A percentile compares a stretch with the other conserved stretches of the same genome.
phyloP scores from a whole-genome alignment of 2,113 vertebrate genomes.

The Apeltes quadracus region DNA sequence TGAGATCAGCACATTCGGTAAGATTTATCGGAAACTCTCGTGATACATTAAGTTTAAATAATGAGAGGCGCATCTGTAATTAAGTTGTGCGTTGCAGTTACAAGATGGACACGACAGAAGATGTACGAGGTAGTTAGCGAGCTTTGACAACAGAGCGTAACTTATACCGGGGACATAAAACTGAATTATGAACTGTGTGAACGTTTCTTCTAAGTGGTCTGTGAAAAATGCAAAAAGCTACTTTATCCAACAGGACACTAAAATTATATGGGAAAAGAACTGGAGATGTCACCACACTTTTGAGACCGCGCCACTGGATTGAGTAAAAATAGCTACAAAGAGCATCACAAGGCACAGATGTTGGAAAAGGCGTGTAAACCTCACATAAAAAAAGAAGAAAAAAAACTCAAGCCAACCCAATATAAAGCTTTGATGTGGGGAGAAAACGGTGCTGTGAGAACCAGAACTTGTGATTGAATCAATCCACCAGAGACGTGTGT shows the following conservation, averaged over 20 bases:
- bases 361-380: constrained; percentile 37
- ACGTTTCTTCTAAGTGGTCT: constrained; percentile 6
- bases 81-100: background rate
- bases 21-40: too few relatives aligned
- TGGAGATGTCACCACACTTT: constrained; percentile 39
- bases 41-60: background rate
- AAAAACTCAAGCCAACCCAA: constrained; percentile 21
- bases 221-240: constrained; percentile 43
- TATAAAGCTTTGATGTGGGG: constrained; percentile 42
- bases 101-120: background rate
- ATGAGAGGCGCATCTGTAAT: background rate
- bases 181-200: background rate
- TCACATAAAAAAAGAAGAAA: constrained; percentile 1
- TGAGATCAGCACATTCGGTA: background rate
- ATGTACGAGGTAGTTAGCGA: background rate
- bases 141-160: background rate
- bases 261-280: constrained; percentile 47
- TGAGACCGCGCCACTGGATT: constrained; percentile 29
- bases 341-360: constrained; percentile 37
- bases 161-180: background rate
- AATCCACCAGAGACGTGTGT: background rate
- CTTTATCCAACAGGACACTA: constrained; percentile 33
- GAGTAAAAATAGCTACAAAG: constrained; percentile 48
- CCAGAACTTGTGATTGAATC: constrained; percentile 17
- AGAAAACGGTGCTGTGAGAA: constrained; percentile 1